phyloP scores from a whole-genome alignment of 2,888 invertebrate genomes.

The Oxycera nigricornis region DNA sequence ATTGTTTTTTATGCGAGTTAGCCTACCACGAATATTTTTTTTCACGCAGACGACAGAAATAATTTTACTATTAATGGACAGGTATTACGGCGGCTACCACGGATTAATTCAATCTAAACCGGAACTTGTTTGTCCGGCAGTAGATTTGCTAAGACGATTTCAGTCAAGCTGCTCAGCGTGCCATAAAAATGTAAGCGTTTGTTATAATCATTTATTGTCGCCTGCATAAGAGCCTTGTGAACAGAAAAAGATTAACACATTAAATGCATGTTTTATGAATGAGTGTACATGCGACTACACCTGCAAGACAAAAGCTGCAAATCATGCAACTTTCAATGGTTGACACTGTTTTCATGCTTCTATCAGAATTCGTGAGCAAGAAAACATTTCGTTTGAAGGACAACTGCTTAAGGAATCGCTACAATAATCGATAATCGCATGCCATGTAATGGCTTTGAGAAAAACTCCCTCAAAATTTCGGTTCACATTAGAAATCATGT shows the following conservation, averaged over 20 bases:
- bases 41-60: background rate
- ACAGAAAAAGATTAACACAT: slow-evolving; percentile 10
- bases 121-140: slow-evolving; percentile 5
- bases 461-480: too few relatives aligned
- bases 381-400: slow-evolving; percentile 11
- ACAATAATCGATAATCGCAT: too few relatives aligned
- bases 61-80: background rate
- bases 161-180: too few relatives aligned
- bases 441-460: too few relatives aligned
- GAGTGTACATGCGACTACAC: slow-evolving; percentile 15
- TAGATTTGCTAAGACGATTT: too few relatives aligned
- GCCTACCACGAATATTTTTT: background rate
- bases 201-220: background rate
- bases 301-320: background rate
- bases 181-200: background rate
- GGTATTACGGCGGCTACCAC: background rate
- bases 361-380: background rate
- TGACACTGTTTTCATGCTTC: slow-evolving; percentile 12
- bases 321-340: background rate
- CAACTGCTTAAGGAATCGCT: slow-evolving; percentile 10
- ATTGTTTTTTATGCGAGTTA: background rate
- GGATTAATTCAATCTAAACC: slow-evolving; percentile 3
- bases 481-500: too few relatives aligned
- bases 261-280: slow-evolving; percentile 31
- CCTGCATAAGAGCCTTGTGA: background rate